phyloP scores from a whole-genome alignment of 2,888 invertebrate species.

The Cataglyphis rosenhaueri region DNA sequence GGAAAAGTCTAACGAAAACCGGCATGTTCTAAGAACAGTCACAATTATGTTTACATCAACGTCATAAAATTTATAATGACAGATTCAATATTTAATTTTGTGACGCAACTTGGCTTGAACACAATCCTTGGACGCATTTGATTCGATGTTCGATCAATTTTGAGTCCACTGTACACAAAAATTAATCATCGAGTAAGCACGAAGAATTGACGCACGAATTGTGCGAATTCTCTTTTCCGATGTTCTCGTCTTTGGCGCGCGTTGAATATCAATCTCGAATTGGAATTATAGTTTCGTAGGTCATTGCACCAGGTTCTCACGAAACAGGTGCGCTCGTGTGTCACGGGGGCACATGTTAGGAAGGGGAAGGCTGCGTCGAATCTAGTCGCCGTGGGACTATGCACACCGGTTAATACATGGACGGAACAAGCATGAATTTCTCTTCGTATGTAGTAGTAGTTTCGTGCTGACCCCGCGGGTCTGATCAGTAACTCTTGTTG shows the following conservation, averaged over 20 bases:
- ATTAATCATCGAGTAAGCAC: slow-evolving; percentile 39
- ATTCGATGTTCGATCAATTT: background rate
- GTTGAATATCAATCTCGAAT: slow-evolving; percentile 55
- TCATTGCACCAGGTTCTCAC: slow-evolving; percentile 37
- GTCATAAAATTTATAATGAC: background rate
- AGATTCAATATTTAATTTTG: background rate
- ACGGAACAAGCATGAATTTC: slow-evolving; percentile 36
- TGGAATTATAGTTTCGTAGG: slow-evolving; percentile 50
- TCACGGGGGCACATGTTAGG: slow-evolving; percentile 50
- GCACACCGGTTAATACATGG: slow-evolving; percentile 46
- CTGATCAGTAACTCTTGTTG: background rate
- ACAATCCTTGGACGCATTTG: slow-evolving; percentile 2
- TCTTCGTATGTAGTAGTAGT: background rate
- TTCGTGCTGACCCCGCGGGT: background rate
- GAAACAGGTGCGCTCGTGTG: slow-evolving; percentile 50
- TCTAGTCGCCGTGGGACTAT: slow-evolving; percentile 47
- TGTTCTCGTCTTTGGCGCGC: slow-evolving; percentile 46
- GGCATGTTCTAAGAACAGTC: background rate
- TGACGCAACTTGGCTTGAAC: background rate
- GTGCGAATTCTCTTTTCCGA: slow-evolving; percentile 45
- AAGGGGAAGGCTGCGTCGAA: slow-evolving; percentile 30
- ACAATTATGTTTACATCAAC: background rate
- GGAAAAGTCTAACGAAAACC: background rate
- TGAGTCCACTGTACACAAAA: slow-evolving; percentile 14
- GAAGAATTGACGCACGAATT: slow-evolving; percentile 52